Conservation (phyloP, 2,797 vertebrate species). For the Eulemur mongoz region DNA sequence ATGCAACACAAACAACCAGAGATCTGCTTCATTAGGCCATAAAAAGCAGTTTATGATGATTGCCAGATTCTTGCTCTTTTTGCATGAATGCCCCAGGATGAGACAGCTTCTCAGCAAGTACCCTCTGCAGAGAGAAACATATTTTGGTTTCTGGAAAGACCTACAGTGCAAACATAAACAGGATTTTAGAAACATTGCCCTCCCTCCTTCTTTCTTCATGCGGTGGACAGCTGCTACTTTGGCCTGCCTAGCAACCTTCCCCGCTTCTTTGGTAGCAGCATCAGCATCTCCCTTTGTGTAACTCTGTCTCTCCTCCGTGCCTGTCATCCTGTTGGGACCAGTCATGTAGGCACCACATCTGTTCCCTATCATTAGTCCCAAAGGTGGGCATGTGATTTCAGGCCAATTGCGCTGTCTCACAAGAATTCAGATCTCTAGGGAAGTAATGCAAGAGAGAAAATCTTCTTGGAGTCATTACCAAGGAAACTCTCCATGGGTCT, state of each 20-base stretch:
- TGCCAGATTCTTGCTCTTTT: constrained; percentile 39
- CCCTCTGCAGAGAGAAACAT: neutral
- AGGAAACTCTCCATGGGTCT: neutral
- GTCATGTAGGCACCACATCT: neutral
- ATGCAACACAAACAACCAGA: constrained; percentile 2
- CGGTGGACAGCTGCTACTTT: neutral
- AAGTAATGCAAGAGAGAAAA: neutral
- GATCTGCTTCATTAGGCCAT: constrained; percentile 9
- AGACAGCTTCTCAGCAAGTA: neutral
- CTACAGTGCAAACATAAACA: neutral
- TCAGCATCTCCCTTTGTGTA: neutral
- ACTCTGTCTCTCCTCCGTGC: neutral
- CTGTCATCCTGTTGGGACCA: neutral
- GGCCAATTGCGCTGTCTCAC: neutral
- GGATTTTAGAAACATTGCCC: neutral
- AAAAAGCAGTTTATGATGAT: neutral
- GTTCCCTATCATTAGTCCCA: neutral
- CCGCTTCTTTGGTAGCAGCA: neutral
- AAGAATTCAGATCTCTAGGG: neutral
- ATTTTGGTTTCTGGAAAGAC: constrained; percentile 41
- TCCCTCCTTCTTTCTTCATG: neutral
- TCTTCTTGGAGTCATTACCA: neutral
- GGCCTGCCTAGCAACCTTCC: neutral
- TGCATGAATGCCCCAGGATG: neutral
- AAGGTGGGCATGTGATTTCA: neutral